Evolutionary conservation across 2,888 invertebrate genomes (phyloP).

Genomic region (Strigamia crassipes): DNA sequence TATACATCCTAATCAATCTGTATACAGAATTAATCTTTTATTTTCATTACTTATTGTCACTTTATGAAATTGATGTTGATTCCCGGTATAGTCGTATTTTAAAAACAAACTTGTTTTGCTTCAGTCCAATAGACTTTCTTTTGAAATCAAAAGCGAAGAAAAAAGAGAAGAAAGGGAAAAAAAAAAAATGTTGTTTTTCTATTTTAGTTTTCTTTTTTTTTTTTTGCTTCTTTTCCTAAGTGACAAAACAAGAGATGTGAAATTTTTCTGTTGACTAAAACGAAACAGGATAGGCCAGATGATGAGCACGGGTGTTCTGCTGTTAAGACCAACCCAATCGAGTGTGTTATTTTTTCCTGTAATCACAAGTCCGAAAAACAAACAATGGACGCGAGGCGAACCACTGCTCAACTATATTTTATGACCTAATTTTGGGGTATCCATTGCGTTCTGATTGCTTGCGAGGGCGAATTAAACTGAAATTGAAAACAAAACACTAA

Average conservation of each 20-base stretch:
- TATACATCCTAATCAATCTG: no score
- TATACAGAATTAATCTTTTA: not conserved
- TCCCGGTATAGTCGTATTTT: not conserved
- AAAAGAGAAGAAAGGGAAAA: not conserved
- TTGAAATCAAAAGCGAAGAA: not conserved
- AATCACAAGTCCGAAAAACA: not conserved
- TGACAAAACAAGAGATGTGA: not conserved
- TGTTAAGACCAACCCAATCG: slow-evolving; percentile 4
- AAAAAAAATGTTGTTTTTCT: not conserved
- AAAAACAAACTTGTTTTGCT: slow-evolving; percentile 27
- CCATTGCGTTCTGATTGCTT: slow-evolving; percentile 23
- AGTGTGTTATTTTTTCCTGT: not conserved
- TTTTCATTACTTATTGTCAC: not conserved
- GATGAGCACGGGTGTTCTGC: not conserved
- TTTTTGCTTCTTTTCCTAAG: not conserved
- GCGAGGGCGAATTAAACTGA: not conserved
- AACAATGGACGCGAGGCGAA: not conserved
- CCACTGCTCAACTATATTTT: not conserved
- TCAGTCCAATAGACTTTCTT: not conserved
- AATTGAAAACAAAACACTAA: slow-evolving; percentile 1
- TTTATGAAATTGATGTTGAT: not conserved
- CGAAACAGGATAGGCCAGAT: not conserved
- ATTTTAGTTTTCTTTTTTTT: not conserved
- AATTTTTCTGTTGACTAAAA: not conserved
- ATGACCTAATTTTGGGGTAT: not conserved